These are phyloP conservation scores for Sesamia inferens DNA, from an alignment of 2,888 invertebrate genomes.

Conservation along the genomic window DNA sequence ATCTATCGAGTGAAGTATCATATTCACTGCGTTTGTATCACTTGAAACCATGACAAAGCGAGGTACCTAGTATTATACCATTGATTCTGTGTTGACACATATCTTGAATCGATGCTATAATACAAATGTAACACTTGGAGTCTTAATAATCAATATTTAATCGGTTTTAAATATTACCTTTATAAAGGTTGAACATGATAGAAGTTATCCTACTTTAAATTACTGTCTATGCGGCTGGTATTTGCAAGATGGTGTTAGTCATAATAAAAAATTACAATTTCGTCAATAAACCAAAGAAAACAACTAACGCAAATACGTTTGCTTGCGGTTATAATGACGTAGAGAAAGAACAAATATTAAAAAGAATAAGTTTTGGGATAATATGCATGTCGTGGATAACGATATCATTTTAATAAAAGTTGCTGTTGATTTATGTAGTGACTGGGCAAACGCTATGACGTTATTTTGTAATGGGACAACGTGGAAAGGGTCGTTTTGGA, in stretches of 20 bases:
- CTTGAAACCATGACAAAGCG: neutral
- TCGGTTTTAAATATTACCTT: neutral
- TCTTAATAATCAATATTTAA: no score
- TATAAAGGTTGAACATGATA: neutral
- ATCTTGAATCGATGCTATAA: no score
- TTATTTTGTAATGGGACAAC: no score
- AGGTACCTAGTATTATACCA: neutral
- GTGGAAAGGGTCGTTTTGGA: no score
- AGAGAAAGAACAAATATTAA: neutral
- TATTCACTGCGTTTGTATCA: slow-evolving; percentile 28
- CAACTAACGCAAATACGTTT: neutral
- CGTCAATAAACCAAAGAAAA: neutral
- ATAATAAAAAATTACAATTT: neutral
- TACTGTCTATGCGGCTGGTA: neutral
- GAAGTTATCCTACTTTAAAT: neutral
- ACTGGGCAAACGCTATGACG: no score
- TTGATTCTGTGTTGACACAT: neutral
- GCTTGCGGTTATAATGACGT: neutral
- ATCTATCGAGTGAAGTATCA: neutral
- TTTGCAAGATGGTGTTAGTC: neutral
- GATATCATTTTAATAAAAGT: no score
- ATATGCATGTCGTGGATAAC: neutral
- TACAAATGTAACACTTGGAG: no score
- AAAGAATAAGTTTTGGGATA: neutral
- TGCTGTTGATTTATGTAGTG: no score